A percentile compares a stretch with the other conserved stretches of the same genome.
These are phyloP conservation scores for Musca domestica DNA, from an alignment of 1,140 invertebrate genomes.

Conservation along the genomic window DNA sequence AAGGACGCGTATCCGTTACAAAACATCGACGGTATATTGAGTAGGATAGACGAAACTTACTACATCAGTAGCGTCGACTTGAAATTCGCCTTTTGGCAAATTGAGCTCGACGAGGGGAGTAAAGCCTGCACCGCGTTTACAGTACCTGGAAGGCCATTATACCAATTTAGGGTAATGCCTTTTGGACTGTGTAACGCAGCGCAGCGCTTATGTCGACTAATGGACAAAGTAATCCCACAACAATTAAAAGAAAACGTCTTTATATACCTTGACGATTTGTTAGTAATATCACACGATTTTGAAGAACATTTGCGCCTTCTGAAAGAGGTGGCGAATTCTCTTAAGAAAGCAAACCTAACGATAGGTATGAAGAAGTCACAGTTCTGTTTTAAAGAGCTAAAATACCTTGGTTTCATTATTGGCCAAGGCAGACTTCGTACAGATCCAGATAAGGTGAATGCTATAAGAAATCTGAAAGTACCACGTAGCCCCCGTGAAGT, in stretches of 20 bases:
- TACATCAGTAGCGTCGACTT: constrained; percentile 26
- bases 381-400: background rate
- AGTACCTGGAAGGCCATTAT: constrained; percentile 12
- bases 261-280: no score
- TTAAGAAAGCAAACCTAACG: background rate
- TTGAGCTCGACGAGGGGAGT: constrained; percentile 26
- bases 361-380: no score
- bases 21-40: no score
- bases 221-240: no score
- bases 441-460: no score
- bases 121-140: constrained; percentile 49
- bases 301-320: background rate
- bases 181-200: no score
- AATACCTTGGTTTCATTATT: constrained; percentile 1
- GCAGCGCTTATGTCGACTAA: no score
- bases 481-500: no score
- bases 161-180: constrained; percentile 31
- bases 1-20: no score
- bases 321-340: background rate
- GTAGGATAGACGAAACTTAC: constrained; percentile 34
- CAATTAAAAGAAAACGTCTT: no score
- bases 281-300: background rate
- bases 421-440: background rate
- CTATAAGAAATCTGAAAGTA: no score
- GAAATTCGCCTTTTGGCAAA: constrained; percentile 32